Evolutionary conservation across 1,140 invertebrate genomes (phyloP).

Genomic region (Drusus annulatus): DNA sequence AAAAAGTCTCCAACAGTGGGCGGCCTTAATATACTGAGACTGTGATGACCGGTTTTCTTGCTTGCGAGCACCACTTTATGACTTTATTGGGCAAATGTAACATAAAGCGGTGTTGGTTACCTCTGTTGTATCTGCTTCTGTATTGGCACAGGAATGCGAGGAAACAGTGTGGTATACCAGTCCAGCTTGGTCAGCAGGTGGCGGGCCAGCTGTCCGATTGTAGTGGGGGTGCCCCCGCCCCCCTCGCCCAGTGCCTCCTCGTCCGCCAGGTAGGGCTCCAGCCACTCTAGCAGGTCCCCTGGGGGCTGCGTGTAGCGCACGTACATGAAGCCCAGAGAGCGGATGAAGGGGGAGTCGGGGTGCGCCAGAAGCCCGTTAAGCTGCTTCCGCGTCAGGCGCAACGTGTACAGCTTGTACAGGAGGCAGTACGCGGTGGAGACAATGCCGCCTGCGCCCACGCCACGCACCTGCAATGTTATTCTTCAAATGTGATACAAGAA

Average conservation of each 20-base stretch:
- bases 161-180: slow-evolving; percentile 98
- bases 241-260: slow-evolving; percentile 98
- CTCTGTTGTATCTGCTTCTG: slow-evolving; percentile 90
- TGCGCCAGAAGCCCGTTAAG: slow-evolving; percentile 96
- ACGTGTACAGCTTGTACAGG: slow-evolving; percentile 98
- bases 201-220: slow-evolving; percentile 94
- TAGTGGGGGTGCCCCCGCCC: slow-evolving; percentile 94
- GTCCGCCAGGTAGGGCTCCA: slow-evolving; percentile 95
- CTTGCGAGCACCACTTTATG: no score
- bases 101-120: slow-evolving; percentile 54
- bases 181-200: slow-evolving; percentile 97
- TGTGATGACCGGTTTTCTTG: no score
- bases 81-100: no score
- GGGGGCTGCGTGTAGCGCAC: slow-evolving; percentile 97
- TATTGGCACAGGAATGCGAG: slow-evolving; percentile 99
- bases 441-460: slow-evolving; percentile 98
- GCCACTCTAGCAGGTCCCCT: slow-evolving; percentile 96
- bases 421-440: slow-evolving; percentile 98
- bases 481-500: no score
- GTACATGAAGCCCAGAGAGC: slow-evolving; percentile 89
- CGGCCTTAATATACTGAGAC: no score
- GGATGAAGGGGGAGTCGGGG: slow-evolving; percentile 96
- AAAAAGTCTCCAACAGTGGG: no score
- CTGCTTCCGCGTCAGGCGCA: slow-evolving; percentile 97
- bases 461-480: slow-evolving; percentile 82